A percentile compares a stretch with the other conserved stretches of the same genome.
Conservation (phyloP, 2,888 invertebrate species). For the Drosophila stalkeri region DNA sequence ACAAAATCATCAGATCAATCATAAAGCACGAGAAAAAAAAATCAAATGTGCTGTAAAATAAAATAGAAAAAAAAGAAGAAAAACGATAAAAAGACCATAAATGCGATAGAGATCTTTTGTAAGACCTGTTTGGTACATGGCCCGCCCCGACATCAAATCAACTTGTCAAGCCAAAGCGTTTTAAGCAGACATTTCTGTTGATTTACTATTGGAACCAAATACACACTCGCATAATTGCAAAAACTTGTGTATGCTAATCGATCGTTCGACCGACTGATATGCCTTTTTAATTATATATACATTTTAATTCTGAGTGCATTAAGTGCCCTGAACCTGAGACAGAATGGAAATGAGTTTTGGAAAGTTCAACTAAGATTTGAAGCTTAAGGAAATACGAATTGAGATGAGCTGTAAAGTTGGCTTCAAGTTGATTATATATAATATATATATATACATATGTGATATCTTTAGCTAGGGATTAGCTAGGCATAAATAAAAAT, state of each 20-base stretch:
- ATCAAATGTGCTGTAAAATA: constrained; percentile 3
- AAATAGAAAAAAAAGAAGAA: constrained; percentile 27
- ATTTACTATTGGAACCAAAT: constrained; percentile 62
- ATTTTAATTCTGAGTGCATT: constrained; percentile 62
- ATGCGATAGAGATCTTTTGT: constrained; percentile 76
- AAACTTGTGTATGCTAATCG: constrained; percentile 77
- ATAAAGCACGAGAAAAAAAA: constrained; percentile 56
- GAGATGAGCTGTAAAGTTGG: constrained; percentile 22
- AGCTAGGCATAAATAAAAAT: constrained; percentile 32
- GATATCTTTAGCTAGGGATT: constrained; percentile 10
- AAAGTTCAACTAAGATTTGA: not conserved
- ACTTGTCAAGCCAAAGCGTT: constrained; percentile 70
- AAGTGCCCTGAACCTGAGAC: constrained; percentile 58
- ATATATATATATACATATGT: not conserved
- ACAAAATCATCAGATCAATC: constrained; percentile 78
- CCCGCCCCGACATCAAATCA: constrained; percentile 48
- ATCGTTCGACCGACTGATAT: constrained; percentile 67
- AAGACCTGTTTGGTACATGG: constrained; percentile 69
- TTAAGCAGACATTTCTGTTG: constrained; percentile 73
- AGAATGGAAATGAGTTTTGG: not conserved
- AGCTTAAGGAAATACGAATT: constrained; percentile 46
- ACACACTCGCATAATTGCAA: constrained; percentile 67
- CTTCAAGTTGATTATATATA: not conserved
- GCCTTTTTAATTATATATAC: constrained; percentile 70
- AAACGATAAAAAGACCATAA: constrained; percentile 71